Base-by-base conservation (phyloP, 2,797 vertebrate species). In the Hoplostethus atlanticus region DNA sequence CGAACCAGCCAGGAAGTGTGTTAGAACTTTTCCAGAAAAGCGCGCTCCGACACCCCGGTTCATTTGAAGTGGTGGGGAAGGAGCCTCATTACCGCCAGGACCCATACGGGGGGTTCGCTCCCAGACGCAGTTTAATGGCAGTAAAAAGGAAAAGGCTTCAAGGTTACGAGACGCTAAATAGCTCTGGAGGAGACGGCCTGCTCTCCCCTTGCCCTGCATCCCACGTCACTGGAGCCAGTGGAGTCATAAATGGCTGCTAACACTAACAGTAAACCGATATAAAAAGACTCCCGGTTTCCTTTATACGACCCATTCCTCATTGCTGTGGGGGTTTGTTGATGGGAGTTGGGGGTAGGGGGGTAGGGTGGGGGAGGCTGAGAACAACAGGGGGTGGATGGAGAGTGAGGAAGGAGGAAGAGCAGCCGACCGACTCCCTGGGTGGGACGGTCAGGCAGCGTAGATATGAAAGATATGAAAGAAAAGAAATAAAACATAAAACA, bases 251-350 rank as follows among this genome's bases (percentile, higher is more conserved):
- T 85, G 83, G 79, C 89, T 84, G 89, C 93, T 85, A 92, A 93
- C 92, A 92, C 87, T 73, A 91, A 93, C 93, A 92, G 89, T 92
- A 90, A 93, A 93, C 77, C 80, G 83, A 89, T 92, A 91, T 91
- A 92, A 93, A 94, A 92, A 91, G 86, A 91, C 89, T 90, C 86
- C 86, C 68, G 52, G 83, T 87, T 91, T 87, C 87, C 87, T 93
- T 93, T 91, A 90, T 92, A 85, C 79, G 85, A 89, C 81, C 87
- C 78, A 40, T 77, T 89, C 87, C 59, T 85, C 76, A 73, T 86
- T 80, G 84, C 90, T 91, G 81, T 50, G 54, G 87, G 86, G 78
- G 77, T 77, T 84, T 90, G 91, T 89, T 91, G 85, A 87, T 85
- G 73, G 79, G 71, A 76, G 78, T 63, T n/a, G 53, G 70, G 21